Evolutionary conservation across 2,888 invertebrate genomes (phyloP).

Genomic region (Uropetala carovei): DNA sequence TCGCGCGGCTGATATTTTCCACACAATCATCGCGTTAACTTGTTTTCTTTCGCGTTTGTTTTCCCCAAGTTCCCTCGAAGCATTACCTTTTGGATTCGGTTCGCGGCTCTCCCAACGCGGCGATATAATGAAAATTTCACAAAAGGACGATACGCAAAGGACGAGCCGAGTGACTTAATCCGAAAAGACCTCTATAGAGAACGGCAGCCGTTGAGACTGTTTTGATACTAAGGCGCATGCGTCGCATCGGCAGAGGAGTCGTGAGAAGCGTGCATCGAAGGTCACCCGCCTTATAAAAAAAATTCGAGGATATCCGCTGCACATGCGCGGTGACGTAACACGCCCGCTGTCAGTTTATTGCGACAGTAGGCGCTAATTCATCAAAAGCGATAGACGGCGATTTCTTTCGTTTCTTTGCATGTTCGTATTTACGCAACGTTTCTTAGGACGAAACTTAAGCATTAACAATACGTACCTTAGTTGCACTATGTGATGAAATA

Average conservation of each 20-base stretch:
- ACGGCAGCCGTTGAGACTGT: not conserved
- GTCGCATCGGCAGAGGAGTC: not conserved
- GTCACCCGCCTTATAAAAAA: not conserved
- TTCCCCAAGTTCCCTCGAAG: not conserved
- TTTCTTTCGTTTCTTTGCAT: too few species aligned
- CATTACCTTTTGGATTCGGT: not conserved
- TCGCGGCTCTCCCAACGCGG: not conserved
- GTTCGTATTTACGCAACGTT: too few species aligned
- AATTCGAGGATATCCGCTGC: constrained; percentile 18
- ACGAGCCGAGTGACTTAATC: not conserved
- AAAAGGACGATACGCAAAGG: not conserved
- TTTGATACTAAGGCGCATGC: not conserved
- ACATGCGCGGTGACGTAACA: not conserved
- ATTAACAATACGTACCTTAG: too few species aligned
- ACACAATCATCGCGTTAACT: not conserved
- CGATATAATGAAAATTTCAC: not conserved
- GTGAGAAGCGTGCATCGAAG: constrained; percentile 21
- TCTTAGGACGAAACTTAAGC: too few species aligned
- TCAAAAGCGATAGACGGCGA: not conserved
- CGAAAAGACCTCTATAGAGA: not conserved
- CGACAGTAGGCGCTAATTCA: not conserved
- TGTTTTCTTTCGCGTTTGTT: not conserved
- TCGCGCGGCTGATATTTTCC: not conserved
- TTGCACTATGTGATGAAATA: too few species aligned
- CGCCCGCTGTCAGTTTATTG: not conserved